phyloP scores from a whole-genome alignment of 64 coral and sea anemone species.

The Exaiptasia diaphana region DNA sequence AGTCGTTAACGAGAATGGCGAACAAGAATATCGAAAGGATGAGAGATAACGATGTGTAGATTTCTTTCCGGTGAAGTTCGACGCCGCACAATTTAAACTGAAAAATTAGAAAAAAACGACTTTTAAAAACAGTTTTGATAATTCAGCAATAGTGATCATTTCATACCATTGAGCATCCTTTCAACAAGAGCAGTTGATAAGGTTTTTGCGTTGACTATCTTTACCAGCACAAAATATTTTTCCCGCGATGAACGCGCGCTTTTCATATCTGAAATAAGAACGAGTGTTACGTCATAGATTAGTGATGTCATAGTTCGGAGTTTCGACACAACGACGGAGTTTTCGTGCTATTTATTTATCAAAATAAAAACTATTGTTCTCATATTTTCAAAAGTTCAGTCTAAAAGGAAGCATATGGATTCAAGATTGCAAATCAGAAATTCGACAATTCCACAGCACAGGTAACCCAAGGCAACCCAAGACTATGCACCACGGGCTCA shows the following conservation, averaged over 20 bases:
- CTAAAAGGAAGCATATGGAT: too few relatives aligned
- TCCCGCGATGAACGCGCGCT: background rate
- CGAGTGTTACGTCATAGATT: conserved; percentile 1
- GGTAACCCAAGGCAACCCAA: background rate
- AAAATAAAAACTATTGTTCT: too few relatives aligned
- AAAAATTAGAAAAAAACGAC: background rate
- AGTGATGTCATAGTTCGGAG: background rate
- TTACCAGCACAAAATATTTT: background rate
- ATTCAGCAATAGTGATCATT: background rate
- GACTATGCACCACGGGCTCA: background rate
- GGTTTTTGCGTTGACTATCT: background rate
- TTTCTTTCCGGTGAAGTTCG: conserved; percentile 81
- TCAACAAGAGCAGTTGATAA: background rate
- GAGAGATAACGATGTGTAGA: conserved; percentile 62
- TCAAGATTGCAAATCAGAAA: too few relatives aligned
- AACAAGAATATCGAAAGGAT: conserved; percentile 61
- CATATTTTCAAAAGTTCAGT: too few relatives aligned
- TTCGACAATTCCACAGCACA: too few relatives aligned
- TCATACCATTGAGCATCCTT: conserved; percentile 16
- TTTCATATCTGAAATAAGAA: background rate
- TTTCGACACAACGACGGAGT: background rate
- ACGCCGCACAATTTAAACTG: conserved; percentile 91
- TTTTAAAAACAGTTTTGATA: too few relatives aligned
- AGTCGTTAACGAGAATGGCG: conserved; percentile 79
- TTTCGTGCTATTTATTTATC: background rate